These are phyloP conservation scores for Romanomermis culicivorax DNA, from an alignment of 2,888 invertebrate genomes.

Conservation along the genomic window DNA sequence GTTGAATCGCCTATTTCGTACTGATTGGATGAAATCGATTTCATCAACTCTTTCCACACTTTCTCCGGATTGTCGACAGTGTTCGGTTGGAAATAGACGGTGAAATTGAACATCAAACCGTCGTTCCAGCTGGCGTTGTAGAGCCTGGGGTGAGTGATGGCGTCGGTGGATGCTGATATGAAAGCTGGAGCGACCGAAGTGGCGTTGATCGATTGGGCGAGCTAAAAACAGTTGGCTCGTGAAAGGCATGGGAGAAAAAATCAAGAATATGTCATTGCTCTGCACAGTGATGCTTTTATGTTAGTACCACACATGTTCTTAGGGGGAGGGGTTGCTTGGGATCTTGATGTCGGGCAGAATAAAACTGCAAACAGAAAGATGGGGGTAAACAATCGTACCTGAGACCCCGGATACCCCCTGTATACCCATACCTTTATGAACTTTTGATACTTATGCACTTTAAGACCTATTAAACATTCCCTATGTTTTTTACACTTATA, in stretches of 20 bases:
- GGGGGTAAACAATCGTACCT: too few species aligned
- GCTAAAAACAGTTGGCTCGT: too few species aligned
- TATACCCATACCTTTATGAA: too few species aligned
- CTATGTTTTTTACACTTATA: too few species aligned
- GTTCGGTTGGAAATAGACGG: constrained; percentile 16
- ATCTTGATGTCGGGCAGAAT: too few species aligned
- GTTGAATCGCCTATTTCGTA: constrained; percentile 10
- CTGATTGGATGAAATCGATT: constrained; percentile 17
- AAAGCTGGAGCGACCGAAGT: constrained; percentile 16
- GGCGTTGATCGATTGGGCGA: constrained; percentile 16
- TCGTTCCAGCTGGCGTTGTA: constrained; percentile 25
- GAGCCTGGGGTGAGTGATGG: constrained; percentile 26
- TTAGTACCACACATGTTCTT: too few species aligned
- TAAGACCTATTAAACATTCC: too few species aligned
- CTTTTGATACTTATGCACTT: too few species aligned
- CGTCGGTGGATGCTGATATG: constrained; percentile 21
- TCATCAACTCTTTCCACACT: constrained; percentile 22
- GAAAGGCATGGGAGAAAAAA: not conserved
- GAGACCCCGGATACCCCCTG: too few species aligned
- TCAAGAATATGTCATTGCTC: constrained; percentile 9
- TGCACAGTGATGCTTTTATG: too few species aligned
- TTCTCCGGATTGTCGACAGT: constrained; percentile 16
- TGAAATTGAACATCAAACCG: constrained; percentile 25
- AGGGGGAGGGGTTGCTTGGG: too few species aligned
- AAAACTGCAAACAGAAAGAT: too few species aligned